phyloP scores from a whole-genome alignment of 2,888 invertebrate genomes.

The Gnatocerus cornutus region DNA sequence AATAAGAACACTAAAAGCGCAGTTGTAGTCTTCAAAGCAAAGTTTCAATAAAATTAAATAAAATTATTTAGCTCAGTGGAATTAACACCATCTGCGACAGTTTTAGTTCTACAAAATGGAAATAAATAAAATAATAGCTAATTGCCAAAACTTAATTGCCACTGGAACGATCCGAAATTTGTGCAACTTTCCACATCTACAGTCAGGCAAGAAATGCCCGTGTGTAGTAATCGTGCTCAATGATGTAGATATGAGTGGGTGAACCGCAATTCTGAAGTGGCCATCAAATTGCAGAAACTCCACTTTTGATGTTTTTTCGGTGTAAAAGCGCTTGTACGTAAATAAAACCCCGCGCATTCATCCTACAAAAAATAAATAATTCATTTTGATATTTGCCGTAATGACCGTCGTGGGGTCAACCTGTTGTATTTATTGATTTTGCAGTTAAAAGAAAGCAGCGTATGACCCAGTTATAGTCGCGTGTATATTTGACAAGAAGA shows the following conservation, averaged over 20 bases:
- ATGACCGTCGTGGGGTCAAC: slow-evolving; percentile 36
- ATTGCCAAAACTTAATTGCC: too few species aligned
- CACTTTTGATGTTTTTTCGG: background rate
- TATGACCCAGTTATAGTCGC: slow-evolving; percentile 45
- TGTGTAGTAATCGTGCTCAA: too few species aligned
- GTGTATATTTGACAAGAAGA: slow-evolving; percentile 37
- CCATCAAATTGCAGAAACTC: too few species aligned
- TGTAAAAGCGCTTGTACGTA: too few species aligned
- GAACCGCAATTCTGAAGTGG: too few species aligned
- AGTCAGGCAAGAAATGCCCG: too few species aligned
- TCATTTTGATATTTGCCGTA: slow-evolving; percentile 35
- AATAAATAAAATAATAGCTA: too few species aligned
- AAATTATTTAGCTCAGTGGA: background rate
- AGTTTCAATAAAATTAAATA: background rate
- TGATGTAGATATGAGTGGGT: too few species aligned
- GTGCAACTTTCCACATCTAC: too few species aligned
- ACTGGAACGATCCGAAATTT: too few species aligned
- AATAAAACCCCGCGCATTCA: slow-evolving; percentile 14
- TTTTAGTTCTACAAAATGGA: too few species aligned
- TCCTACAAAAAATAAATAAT: slow-evolving; percentile 42
- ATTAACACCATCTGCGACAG: too few species aligned
- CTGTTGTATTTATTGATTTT: slow-evolving; percentile 44
- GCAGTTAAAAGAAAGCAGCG: slow-evolving; percentile 34
- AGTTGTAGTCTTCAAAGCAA: background rate
- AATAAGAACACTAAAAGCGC: background rate